phyloP scores from a whole-genome alignment of 2,113 vertebrate genomes.

The Salvelinus namaycush region DNA sequence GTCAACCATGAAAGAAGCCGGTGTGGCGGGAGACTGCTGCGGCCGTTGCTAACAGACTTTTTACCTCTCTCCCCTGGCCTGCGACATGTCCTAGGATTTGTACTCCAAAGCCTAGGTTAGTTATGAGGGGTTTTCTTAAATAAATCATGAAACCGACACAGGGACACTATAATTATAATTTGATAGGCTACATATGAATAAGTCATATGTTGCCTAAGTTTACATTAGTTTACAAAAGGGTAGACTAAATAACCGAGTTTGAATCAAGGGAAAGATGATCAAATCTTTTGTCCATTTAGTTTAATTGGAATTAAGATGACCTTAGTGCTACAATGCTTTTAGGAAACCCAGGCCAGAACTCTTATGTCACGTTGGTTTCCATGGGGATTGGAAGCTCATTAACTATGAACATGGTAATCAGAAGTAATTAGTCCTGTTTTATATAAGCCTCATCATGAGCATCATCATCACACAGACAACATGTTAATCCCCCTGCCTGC shows the following conservation, averaged over 20 bases:
- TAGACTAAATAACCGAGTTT: not conserved
- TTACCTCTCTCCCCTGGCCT: not conserved
- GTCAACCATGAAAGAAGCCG: not conserved
- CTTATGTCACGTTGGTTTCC: not conserved
- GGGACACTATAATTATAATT: not conserved
- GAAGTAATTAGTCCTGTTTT: conserved; percentile 13
- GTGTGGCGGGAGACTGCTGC: not conserved
- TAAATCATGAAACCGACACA: not conserved
- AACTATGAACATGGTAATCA: conserved; percentile 17
- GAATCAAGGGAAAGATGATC: not conserved
- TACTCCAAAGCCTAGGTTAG: not conserved
- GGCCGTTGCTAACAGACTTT: not conserved
- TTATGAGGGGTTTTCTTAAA: not conserved
- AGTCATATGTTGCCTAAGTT: not conserved
- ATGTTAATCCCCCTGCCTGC: too few relatives aligned
- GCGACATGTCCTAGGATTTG: not conserved
- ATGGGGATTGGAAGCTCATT: not conserved
- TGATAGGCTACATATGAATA: conserved; percentile 2
- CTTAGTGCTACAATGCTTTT: too few relatives aligned
- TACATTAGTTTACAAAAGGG: too few relatives aligned
- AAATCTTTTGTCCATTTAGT: not conserved
- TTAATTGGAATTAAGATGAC: too few relatives aligned
- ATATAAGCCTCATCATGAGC: not conserved
- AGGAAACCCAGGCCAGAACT: too few relatives aligned
- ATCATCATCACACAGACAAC: too few relatives aligned